A percentile compares a stretch with the other conserved stretches of the same genome.
Conservation (phyloP, 2,113 vertebrate species). For the Salvelinus alpinus region DNA sequence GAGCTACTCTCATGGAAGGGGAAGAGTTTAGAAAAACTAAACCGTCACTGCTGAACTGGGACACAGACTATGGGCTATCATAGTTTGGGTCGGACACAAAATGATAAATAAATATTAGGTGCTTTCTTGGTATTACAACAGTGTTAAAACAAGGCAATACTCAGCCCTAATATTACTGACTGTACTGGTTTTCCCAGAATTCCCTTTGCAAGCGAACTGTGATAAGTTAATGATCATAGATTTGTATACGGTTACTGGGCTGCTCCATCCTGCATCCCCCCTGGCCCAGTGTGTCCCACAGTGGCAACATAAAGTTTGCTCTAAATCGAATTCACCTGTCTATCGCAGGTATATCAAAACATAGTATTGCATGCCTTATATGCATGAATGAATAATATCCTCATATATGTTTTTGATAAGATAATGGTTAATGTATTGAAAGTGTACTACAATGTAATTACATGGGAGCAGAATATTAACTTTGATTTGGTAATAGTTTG, state of each 20-base stretch:
- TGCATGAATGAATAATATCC: constrained; percentile 58
- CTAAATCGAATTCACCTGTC: constrained; percentile 9
- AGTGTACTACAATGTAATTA: no score
- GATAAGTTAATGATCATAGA: background rate
- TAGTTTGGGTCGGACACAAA: background rate
- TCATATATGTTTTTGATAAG: background rate
- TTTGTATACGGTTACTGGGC: background rate
- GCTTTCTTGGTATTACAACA: no score
- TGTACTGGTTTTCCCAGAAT: background rate
- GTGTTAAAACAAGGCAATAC: background rate
- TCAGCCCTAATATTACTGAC: background rate
- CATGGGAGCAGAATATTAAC: constrained; percentile 32
- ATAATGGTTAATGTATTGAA: background rate
- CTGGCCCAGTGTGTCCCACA: constrained; percentile 3
- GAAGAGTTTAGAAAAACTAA: constrained; percentile 32
- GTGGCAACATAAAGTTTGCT: constrained; percentile 35
- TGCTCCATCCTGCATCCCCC: background rate
- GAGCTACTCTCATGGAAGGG: constrained; percentile 26
- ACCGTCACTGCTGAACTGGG: background rate
- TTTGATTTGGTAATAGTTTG: constrained; percentile 26
- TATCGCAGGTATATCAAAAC: constrained; percentile 40
- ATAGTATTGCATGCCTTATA: constrained; percentile 43
- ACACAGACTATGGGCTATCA: background rate
- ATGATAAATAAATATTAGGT: background rate
- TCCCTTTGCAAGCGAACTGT: no score